phyloP scores from a whole-genome alignment of 2,113 vertebrate species.

The Notarius quadriscutis region DNA sequence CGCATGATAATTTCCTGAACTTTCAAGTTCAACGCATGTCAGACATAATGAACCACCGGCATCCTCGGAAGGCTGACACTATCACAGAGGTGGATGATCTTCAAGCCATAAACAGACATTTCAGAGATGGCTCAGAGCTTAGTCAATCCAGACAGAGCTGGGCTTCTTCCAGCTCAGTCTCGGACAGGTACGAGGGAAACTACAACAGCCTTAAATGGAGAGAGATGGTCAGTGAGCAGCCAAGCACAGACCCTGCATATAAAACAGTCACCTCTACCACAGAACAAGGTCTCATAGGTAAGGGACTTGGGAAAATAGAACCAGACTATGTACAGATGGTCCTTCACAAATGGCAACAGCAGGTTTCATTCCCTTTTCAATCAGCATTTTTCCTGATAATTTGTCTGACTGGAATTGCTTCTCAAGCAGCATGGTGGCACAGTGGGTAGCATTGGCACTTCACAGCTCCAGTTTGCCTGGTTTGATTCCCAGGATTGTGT shows the following conservation, averaged over 20 bases:
- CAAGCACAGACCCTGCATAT: constrained; percentile 78
- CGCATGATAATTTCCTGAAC: constrained; percentile 93
- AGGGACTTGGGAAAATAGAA: constrained; percentile 41
- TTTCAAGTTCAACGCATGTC: constrained; percentile 81
- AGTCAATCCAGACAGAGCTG: constrained; percentile 83
- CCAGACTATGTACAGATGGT: constrained; percentile 42
- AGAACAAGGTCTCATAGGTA: constrained; percentile 96
- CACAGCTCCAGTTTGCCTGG: background rate
- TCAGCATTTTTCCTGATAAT: background rate
- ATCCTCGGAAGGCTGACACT: constrained; percentile 77
- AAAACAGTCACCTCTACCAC: constrained; percentile 96
- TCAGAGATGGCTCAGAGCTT: constrained; percentile 71
- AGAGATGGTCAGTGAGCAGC: constrained; percentile 71
- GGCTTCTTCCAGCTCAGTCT: constrained; percentile 87
- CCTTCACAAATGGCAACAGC: constrained; percentile 45
- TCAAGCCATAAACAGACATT: constrained; percentile 66
- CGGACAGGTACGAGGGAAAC: constrained; percentile 84
- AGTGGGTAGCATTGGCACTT: background rate
- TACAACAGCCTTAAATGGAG: constrained; percentile 85
- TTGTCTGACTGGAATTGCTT: background rate
- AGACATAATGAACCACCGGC: constrained; percentile 75
- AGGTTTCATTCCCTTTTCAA: constrained; percentile 34
- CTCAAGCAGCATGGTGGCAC: background rate
- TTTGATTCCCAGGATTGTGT: background rate
- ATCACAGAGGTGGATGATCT: constrained; percentile 80